These are phyloP conservation scores for Procavia capensis DNA, from an alignment of 2,113 vertebrate species.

Conservation along the genomic window DNA sequence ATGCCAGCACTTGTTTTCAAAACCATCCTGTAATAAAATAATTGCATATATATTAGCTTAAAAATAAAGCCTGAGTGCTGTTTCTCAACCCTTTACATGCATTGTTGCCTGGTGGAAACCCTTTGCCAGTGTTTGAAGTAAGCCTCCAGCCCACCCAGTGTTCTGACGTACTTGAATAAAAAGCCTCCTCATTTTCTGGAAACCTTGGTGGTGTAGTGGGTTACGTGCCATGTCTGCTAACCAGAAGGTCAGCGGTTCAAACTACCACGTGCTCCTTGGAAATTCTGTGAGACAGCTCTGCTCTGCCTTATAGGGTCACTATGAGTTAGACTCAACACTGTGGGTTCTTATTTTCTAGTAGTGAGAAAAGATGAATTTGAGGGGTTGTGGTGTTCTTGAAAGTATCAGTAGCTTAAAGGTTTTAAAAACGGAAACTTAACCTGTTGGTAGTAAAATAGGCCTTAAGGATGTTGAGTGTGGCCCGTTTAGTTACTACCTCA, in stretches of 20 bases:
- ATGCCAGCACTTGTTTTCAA: conserved; percentile 32
- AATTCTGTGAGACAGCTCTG: too few relatives aligned
- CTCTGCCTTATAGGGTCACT: too few relatives aligned
- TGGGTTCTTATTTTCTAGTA: background rate
- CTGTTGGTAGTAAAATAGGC: background rate
- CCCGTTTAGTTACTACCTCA: background rate
- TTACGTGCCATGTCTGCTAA: too few relatives aligned
- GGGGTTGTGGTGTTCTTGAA: background rate
- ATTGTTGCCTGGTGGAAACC: conserved; percentile 37
- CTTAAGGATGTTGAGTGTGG: too few relatives aligned
- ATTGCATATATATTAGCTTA: conserved; percentile 40
- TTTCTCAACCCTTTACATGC: background rate
- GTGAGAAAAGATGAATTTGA: background rate
- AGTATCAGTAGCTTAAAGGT: background rate
- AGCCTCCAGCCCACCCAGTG: background rate
- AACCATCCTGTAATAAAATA: conserved; percentile 50
- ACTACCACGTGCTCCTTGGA: too few relatives aligned
- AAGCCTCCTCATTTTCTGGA: too few relatives aligned
- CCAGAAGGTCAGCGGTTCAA: too few relatives aligned
- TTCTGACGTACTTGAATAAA: background rate
- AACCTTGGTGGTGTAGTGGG: too few relatives aligned
- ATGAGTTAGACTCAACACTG: too few relatives aligned
- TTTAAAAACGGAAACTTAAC: background rate
- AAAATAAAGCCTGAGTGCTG: conserved; percentile 52
- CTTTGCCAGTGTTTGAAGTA: background rate